Evolutionary conservation across 2,113 vertebrate genomes (phyloP).

Genomic region (Telmatochromis brichardi): DNA sequence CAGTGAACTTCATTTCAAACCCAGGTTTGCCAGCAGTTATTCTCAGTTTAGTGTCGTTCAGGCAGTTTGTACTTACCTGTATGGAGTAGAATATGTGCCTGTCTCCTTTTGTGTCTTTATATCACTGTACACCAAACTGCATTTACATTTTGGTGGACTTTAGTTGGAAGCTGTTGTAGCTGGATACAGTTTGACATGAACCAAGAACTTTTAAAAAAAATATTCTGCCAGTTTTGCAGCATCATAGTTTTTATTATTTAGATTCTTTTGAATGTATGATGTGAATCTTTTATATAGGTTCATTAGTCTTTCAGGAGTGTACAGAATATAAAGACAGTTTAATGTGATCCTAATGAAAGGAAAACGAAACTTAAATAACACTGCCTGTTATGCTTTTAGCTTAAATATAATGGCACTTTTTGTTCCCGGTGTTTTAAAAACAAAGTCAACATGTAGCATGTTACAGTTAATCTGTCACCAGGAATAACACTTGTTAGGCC

Average conservation of each 20-base stretch:
- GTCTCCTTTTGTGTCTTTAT: not conserved
- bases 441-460: not conserved
- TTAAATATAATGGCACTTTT: not conserved
- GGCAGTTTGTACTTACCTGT: not conserved
- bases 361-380: not conserved
- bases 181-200: not conserved
- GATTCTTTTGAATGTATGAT: not conserved
- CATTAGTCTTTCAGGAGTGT: not conserved
- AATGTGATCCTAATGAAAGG: not conserved
- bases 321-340: not conserved
- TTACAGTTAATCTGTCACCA: not conserved
- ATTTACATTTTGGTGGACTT: not conserved
- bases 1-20: not conserved
- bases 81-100: not conserved
- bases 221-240: not conserved
- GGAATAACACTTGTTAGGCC: not conserved
- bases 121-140: not conserved
- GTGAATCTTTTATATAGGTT: not conserved
- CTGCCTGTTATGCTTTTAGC: not conserved
- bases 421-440: not conserved
- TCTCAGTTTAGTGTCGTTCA: not conserved
- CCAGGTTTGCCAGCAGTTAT: not conserved
- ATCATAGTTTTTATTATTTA: not conserved
- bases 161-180: not conserved
- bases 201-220: accelerated